These are phyloP conservation scores for Masnerella sp. DNA, from an alignment of 2,888 invertebrate genomes.

Conservation along the genomic window DNA sequence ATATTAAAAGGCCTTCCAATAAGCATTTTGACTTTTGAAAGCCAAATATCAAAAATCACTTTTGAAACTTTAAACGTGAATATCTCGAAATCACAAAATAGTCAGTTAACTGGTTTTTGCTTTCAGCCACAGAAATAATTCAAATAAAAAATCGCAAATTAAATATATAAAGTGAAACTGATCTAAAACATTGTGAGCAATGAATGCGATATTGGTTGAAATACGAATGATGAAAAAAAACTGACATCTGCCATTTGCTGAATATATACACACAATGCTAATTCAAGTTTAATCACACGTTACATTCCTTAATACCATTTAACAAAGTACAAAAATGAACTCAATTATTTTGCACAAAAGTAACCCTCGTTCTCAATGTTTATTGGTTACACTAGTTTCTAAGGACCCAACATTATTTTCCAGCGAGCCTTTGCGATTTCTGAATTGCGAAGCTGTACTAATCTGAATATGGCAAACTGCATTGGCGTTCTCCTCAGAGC, in stretches of 20 bases:
- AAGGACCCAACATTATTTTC: conserved; percentile 29
- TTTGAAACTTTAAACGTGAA: no score
- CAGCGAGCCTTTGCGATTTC: conserved; percentile 38
- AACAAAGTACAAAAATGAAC: conserved; percentile 18
- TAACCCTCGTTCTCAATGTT: conserved; percentile 22
- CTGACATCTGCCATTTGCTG: background rate
- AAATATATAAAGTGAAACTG: no score
- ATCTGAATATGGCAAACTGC: conserved; percentile 74
- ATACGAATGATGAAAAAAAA: background rate
- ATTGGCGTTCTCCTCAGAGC: conserved; percentile 63
- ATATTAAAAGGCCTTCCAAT: no score
- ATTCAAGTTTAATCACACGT: background rate
- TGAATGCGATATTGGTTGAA: no score
- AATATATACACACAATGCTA: conserved; percentile 15
- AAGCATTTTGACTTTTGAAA: no score
- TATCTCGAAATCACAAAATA: no score
- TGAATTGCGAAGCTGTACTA: conserved; percentile 67
- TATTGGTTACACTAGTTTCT: conserved; percentile 35
- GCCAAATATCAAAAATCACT: no score
- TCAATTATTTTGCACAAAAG: background rate
- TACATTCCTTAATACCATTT: background rate
- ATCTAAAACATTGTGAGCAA: no score
- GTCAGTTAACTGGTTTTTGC: no score
- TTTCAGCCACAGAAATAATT: no score
- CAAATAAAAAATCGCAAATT: no score